Evolutionary conservation across 2,113 vertebrate species (phyloP).

Genomic region (Hiodon tergisus): DNA sequence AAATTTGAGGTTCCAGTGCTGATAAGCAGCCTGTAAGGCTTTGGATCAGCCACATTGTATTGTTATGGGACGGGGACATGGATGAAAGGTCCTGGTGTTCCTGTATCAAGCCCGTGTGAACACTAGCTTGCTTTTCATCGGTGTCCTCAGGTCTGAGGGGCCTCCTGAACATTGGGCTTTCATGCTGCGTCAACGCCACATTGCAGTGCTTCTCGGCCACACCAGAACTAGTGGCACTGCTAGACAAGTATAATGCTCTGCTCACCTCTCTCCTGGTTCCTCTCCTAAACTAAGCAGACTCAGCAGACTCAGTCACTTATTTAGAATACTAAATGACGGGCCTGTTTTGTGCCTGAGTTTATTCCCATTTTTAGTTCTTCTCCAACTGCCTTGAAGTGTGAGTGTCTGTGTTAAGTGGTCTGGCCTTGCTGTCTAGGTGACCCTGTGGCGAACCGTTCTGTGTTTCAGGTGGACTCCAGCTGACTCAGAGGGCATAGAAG

Average conservation of each 20-base stretch:
- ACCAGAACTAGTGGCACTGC: conserved; percentile 45
- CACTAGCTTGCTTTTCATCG: neutral
- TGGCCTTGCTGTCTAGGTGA: neutral
- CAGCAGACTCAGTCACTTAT: no score
- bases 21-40: neutral
- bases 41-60: neutral
- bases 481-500: neutral
- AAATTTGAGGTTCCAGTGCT: no score
- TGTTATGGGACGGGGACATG: neutral
- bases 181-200: conserved; percentile 60
- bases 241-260: conserved; percentile 21
- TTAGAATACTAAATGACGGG: no score
- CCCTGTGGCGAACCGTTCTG: neutral
- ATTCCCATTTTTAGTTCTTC: no score
- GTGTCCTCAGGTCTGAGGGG: conserved; percentile 46
- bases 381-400: neutral
- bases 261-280: no score
- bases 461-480: conserved; percentile 47
- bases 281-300: no score
- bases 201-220: conserved; percentile 60
- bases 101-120: neutral
- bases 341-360: no score
- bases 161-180: conserved; percentile 50
- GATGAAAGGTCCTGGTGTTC: neutral
- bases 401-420: neutral